Conservation (phyloP, 2,888 invertebrate genomes). For the Dicycla oo region DNA sequence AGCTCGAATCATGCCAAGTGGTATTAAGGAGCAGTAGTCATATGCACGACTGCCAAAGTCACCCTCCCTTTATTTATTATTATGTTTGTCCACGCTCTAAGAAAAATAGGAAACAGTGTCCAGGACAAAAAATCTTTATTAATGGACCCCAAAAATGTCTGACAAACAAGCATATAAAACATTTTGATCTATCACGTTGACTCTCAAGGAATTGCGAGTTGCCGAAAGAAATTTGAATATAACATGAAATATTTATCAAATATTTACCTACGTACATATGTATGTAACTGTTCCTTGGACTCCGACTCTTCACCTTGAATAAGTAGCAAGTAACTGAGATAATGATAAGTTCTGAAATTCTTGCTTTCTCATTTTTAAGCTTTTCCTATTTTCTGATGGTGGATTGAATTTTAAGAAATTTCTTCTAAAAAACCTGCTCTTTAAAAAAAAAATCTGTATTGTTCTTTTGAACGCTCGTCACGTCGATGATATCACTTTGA, state of each 20-base stretch:
- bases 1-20: not conserved
- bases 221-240: conserved; percentile 76
- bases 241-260: conserved; percentile 79
- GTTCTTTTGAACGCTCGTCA: too few species aligned
- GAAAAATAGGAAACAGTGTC: conserved; percentile 18
- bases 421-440: too few species aligned
- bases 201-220: conserved; percentile 51
- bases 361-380: conserved; percentile 3
- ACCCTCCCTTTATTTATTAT: conserved; percentile 19
- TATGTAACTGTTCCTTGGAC: conserved; percentile 75
- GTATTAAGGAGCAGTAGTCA: not conserved
- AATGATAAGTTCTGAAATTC: conserved; percentile 6
- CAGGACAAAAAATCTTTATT: conserved; percentile 23
- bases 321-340: conserved; percentile 57
- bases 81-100: conserved; percentile 22
- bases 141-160: conserved; percentile 27
- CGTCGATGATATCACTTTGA: too few species aligned
- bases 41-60: not conserved
- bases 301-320: conserved; percentile 72
- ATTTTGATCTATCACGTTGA: conserved; percentile 69
- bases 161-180: conserved; percentile 68
- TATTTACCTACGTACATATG: conserved; percentile 63
- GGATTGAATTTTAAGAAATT: not conserved
- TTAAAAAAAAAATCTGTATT: too few species aligned
- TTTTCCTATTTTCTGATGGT: not conserved